Evolutionary conservation across 2,113 vertebrate genomes (phyloP).

Genomic region (Oenanthe oenanthe): DNA sequence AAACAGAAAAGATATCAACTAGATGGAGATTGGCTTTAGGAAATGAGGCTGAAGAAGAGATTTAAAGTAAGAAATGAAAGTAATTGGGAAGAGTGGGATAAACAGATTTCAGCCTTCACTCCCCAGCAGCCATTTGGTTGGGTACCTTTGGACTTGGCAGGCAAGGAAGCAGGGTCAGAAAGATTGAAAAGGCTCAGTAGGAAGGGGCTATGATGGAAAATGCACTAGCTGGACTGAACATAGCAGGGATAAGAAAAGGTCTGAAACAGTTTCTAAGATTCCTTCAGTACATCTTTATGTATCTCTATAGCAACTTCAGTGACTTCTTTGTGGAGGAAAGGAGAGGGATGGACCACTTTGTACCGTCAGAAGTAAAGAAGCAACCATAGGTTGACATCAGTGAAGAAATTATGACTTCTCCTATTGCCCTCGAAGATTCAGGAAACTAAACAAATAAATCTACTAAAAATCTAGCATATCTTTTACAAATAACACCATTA

Average conservation of each 20-base stretch:
- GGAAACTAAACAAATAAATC: background rate
- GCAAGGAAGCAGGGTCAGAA: background rate
- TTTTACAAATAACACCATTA: background rate
- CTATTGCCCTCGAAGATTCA: background rate
- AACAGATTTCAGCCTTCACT: background rate
- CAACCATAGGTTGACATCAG: fast-evolving
- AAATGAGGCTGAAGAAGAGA: background rate
- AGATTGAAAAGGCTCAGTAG: background rate
- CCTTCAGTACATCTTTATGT: background rate
- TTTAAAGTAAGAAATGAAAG: background rate
- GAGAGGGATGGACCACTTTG: background rate
- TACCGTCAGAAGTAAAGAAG: background rate
- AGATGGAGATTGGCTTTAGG: background rate
- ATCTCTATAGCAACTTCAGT: background rate
- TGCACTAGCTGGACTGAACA: background rate
- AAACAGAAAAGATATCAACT: background rate
- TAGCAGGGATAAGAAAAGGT: background rate
- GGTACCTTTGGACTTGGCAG: background rate
- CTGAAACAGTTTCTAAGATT: background rate
- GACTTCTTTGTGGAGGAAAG: background rate
- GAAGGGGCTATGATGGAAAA: background rate
- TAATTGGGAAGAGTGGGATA: background rate
- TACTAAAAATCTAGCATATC: background rate
- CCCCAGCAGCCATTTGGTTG: background rate
- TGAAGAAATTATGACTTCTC: background rate